These are phyloP conservation scores for Allacma fusca DNA, from an alignment of 2,888 invertebrate species.

Conservation along the genomic window DNA sequence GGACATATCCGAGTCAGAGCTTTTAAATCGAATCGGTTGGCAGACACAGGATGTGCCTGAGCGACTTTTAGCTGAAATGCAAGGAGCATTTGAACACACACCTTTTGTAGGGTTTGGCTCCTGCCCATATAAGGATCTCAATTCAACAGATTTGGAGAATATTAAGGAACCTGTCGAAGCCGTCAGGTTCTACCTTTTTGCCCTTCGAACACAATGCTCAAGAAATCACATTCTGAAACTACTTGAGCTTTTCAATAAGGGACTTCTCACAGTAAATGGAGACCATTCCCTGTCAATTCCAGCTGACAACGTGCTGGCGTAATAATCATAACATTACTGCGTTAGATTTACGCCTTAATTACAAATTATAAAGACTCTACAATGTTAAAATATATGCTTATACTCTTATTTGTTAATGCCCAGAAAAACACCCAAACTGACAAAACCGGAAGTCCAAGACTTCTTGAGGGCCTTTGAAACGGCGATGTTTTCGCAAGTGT, in stretches of 20 bases:
- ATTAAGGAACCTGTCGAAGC: background rate
- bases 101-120: constrained; percentile 28
- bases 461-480: constrained; percentile 21
- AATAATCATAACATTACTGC: background rate
- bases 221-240: background rate
- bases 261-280: background rate
- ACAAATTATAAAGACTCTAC: too few relatives aligned
- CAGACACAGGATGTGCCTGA: constrained; percentile 7
- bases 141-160: background rate
- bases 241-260: background rate
- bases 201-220: background rate
- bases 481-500: constrained; percentile 27
- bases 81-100: background rate
- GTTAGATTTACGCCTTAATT: too few relatives aligned
- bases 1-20: background rate
- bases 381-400: background rate
- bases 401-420: too few relatives aligned
- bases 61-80: background rate
- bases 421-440: constrained; percentile 21
- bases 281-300: background rate
- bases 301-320: background rate
- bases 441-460: background rate
- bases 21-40: constrained; percentile 27
- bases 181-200: background rate
- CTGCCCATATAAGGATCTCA: background rate